Evolutionary conservation across 2,888 invertebrate genomes (phyloP), one percentile per base, ranked within the genome.

Genomic region (Oscheius onirici): DNA sequence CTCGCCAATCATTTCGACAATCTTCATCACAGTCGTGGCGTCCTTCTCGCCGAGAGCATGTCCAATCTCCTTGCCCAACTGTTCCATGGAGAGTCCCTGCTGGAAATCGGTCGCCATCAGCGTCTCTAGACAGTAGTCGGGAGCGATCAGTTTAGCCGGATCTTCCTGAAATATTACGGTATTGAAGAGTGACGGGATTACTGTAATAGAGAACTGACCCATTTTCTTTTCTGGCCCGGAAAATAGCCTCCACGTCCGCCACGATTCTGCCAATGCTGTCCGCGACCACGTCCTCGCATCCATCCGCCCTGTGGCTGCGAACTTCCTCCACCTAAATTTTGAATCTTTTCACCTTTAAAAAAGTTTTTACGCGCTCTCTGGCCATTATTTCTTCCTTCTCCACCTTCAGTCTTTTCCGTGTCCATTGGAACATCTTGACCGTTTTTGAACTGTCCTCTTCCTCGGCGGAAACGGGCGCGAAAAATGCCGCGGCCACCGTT

Each of bases 1-100:
- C 24, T 73, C 70, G 1, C 84, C 86, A 24, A 83, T 71, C 8
- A 73, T 70, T 22, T 80, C 61, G 3, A 83, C 80, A 17, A 81
- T 83, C 41, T 78, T 76, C 26, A 72, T 58, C 8, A 86, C 71
- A 17, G 81, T 77, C 11, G 71, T 79, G 46, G 77, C 73, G 41
- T 82, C 78, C 22, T 73, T 73, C 46, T 82, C 82, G 6, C 82
- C 80, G 65, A 82, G 55, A 6, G 75, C 78, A 20, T 46, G 54
- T 15, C 76, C 77, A 0, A 79, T 75, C 22, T 78, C 69, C 15
- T 69, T 63, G 15, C 77, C 82, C 3, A 82, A 69, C 26, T 78
- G 72, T 3, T 75, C 74, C 1, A 73, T 13, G 22, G 65, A 52
- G 11, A 72, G 24, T 3, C 52, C 73, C 15, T 73, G 73, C 0